These are phyloP conservation scores for Leptinotarsa texana DNA, from an alignment of 1,140 invertebrate species.

Conservation along the genomic window DNA sequence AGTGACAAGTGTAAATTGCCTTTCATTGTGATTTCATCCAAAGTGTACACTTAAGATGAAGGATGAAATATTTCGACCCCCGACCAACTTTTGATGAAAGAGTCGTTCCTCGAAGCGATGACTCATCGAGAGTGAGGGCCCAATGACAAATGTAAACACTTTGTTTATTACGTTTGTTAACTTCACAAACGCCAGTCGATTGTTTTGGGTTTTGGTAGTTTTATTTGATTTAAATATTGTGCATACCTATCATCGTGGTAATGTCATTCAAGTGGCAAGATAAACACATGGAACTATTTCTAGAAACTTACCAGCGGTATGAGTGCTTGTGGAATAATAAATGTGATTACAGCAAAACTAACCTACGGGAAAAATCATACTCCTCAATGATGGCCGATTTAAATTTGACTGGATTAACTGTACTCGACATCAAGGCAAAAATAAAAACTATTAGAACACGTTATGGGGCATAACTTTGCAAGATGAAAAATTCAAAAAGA, in stretches of 20 bases:
- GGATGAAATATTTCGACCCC: slow-evolving; percentile 14
- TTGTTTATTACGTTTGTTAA: background rate
- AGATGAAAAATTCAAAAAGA: slow-evolving; percentile 15
- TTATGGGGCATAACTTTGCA: slow-evolving; percentile 13
- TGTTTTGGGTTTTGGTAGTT: slow-evolving; percentile 6
- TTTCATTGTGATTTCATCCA: slow-evolving; percentile 12
- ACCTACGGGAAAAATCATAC: slow-evolving; percentile 20
- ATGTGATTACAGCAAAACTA: slow-evolving; percentile 25
- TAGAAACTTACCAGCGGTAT: slow-evolving; percentile 30
- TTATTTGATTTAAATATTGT: background rate
- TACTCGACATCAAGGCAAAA: slow-evolving; percentile 21
- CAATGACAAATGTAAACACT: background rate
- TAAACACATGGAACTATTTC: slow-evolving; percentile 25
- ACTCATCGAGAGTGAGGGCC: slow-evolving; percentile 10
- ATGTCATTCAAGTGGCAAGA: slow-evolving; percentile 28
- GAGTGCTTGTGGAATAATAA: slow-evolving; percentile 25
- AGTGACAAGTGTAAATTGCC: slow-evolving; percentile 8
- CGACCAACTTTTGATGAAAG: slow-evolving; percentile 22
- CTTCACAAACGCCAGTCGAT: background rate
- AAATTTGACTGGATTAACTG: slow-evolving; percentile 23
- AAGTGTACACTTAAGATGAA: slow-evolving; percentile 24
- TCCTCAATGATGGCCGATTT: slow-evolving; percentile 22
- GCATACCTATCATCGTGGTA: too few relatives aligned
- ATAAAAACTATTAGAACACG: slow-evolving; percentile 25
- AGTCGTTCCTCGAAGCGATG: slow-evolving; percentile 19